Percentiles rank a stretch among this genome's conserved stretches.
Evolutionary conservation across 2,113 vertebrate species (phyloP).

Genomic region (Atractosteus spatula): DNA sequence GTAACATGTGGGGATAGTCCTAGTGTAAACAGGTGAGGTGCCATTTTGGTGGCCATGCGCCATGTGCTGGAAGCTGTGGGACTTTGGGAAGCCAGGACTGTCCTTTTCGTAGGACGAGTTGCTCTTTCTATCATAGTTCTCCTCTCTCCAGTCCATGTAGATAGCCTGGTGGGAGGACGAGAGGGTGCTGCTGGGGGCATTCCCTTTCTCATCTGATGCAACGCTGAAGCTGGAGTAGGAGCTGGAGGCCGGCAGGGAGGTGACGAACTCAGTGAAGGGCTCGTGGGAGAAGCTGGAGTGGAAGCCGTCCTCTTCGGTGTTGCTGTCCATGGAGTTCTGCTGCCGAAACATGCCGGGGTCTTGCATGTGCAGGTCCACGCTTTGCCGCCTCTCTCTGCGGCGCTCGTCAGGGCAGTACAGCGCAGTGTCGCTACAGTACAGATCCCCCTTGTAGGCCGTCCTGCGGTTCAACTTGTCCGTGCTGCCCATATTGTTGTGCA

Average conservation of each 20-base stretch:
- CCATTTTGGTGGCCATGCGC: slow-evolving; percentile 67
- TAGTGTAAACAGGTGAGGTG: slow-evolving; percentile 65
- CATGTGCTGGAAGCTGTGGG: slow-evolving; percentile 75
- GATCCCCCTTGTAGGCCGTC: slow-evolving; percentile 77
- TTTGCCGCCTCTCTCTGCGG: slow-evolving; percentile 75
- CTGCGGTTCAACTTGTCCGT: slow-evolving; percentile 67
- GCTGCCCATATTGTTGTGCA: slow-evolving; percentile 63
- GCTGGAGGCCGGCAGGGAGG: slow-evolving; percentile 81
- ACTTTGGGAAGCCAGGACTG: slow-evolving; percentile 70
- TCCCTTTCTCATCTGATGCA: slow-evolving; percentile 84
- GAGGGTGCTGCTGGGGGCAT: slow-evolving; percentile 73
- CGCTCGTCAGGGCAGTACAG: slow-evolving; percentile 89
- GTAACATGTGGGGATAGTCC: slow-evolving; percentile 76
- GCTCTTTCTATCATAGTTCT: slow-evolving; percentile 75
- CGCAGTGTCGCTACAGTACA: slow-evolving; percentile 89
- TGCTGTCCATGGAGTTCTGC: slow-evolving; percentile 85
- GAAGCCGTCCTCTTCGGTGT: slow-evolving; percentile 77
- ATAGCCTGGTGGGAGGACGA: slow-evolving; percentile 86
- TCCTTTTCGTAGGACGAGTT: slow-evolving; percentile 71
- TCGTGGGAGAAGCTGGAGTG: slow-evolving; percentile 77
- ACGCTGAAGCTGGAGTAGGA: slow-evolving; percentile 91
- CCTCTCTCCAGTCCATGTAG: slow-evolving; percentile 79
- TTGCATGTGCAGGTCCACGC: slow-evolving; percentile 74
- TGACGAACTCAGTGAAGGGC: slow-evolving; percentile 72
- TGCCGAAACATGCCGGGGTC: slow-evolving; percentile 68